These are phyloP conservation scores for Ectobius pallidus DNA, from an alignment of 2,888 invertebrate species.

Conservation along the genomic window DNA sequence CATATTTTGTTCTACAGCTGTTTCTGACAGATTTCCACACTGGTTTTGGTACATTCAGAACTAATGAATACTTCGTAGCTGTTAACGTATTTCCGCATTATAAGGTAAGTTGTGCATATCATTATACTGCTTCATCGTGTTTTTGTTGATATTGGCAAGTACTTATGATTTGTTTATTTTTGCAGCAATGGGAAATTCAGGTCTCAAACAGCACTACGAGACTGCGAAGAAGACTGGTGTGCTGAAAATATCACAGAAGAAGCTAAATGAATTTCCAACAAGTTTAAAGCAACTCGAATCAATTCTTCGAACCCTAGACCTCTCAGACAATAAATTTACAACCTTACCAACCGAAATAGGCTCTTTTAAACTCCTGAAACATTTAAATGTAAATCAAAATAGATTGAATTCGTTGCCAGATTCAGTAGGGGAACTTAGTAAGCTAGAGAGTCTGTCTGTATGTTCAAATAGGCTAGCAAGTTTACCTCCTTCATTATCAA, in stretches of 20 bases:
- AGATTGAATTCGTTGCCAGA: constrained; percentile 68
- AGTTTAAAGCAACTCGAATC: constrained; percentile 69
- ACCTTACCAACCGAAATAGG: constrained; percentile 59
- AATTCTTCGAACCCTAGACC: constrained; percentile 83
- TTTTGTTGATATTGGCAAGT: no score
- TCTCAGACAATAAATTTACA: constrained; percentile 89
- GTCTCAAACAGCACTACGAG: constrained; percentile 88
- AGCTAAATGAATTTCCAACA: constrained; percentile 77
- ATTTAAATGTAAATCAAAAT: constrained; percentile 59
- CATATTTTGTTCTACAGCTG: neutral
- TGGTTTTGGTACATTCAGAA: neutral
- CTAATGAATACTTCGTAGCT: constrained; percentile 4
- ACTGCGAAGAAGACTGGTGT: constrained; percentile 96
- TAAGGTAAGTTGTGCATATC: no score
- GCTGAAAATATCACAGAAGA: constrained; percentile 82
- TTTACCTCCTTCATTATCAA: constrained; percentile 69
- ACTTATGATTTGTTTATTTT: no score
- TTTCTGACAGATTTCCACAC: neutral
- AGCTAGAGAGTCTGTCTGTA: constrained; percentile 64
- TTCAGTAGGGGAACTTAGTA: constrained; percentile 76
- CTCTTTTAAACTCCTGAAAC: constrained; percentile 57
- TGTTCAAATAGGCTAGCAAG: constrained; percentile 82
- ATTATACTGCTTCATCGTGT: no score
- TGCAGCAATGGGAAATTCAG: constrained; percentile 87
- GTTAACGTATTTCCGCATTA: no score